These are phyloP conservation scores for Eidolon helvum DNA, from an alignment of 2,113 vertebrate genomes.

Conservation along the genomic window DNA sequence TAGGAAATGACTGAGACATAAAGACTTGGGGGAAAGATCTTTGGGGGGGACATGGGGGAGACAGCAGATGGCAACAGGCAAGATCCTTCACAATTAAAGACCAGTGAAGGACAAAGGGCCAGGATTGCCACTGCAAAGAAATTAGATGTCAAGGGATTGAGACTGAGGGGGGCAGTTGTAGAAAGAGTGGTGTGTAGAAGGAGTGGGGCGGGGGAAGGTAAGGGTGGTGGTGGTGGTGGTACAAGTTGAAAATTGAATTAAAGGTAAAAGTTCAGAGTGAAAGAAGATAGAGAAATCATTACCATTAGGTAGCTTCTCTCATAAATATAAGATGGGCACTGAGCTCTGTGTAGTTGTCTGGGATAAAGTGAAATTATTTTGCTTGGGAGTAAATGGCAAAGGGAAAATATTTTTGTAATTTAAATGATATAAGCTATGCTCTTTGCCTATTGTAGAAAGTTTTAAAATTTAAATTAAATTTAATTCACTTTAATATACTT, in stretches of 20 bases:
- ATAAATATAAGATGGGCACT: background rate
- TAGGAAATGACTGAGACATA: background rate
- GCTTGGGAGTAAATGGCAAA: background rate
- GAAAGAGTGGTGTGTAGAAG: background rate
- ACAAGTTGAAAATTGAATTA: background rate
- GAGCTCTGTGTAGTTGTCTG: background rate
- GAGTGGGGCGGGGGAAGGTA: background rate
- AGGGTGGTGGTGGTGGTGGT: background rate
- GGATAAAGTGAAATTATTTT: background rate
- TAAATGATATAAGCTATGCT: background rate
- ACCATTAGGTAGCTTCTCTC: background rate
- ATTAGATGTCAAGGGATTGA: background rate
- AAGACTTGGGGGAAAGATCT: background rate
- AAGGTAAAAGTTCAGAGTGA: background rate
- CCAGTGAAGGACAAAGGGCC: no score
- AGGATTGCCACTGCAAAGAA: background rate
- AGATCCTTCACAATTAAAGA: background rate
- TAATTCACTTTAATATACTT: constrained; percentile 3
- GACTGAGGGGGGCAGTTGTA: background rate
- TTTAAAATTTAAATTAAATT: background rate
- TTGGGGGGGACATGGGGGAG: background rate
- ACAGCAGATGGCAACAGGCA: background rate
- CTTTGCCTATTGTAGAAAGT: background rate
- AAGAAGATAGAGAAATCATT: background rate
- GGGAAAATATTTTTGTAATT: background rate